A percentile compares a stretch with the other conserved stretches of the same genome.
phyloP scores from a whole-genome alignment of 1,140 invertebrate species.

The Drosophila sulfurigaster region DNA sequence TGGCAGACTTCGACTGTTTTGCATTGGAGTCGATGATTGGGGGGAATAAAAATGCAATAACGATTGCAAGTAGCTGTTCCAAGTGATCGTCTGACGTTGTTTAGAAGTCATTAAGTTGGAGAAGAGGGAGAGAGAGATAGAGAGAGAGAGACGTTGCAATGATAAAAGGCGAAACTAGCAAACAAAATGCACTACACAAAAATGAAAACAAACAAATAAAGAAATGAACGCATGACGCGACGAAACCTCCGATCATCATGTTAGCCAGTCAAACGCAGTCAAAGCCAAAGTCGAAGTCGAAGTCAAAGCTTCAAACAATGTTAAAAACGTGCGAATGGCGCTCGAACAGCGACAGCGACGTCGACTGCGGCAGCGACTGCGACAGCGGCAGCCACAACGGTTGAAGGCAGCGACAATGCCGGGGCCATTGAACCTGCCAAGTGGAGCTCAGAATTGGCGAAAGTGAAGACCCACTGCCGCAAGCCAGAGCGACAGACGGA shows the following conservation, averaged over 20 bases:
- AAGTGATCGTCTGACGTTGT: constrained; percentile 36
- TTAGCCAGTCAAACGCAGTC: constrained; percentile 13
- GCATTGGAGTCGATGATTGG: constrained; percentile 6
- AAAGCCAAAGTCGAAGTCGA: constrained; percentile 16
- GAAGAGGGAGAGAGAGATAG: not conserved
- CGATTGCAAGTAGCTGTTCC: constrained; percentile 38
- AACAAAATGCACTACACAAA: not conserved
- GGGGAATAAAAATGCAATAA: constrained; percentile 59
- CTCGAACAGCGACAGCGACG: constrained; percentile 43
- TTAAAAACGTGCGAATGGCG: constrained; percentile 77
- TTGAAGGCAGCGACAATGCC: constrained; percentile 14
- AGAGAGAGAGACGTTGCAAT: not conserved
- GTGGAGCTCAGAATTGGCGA: constrained; percentile 81
- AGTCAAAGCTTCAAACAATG: constrained; percentile 33
- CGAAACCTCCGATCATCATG: not conserved
- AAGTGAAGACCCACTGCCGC: constrained; percentile 82
- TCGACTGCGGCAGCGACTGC: constrained; percentile 16
- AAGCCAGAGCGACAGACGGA: constrained; percentile 51
- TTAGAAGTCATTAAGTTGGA: constrained; percentile 30
- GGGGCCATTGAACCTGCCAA: constrained; percentile 77
- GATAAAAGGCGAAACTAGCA: not conserved
- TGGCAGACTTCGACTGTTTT: constrained; percentile 7
- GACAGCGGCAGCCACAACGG: constrained; percentile 11
- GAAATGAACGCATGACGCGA: constrained; percentile 27
- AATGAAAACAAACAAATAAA: constrained; percentile 22